Conservation (phyloP, 92 coral and sea anemone genomes). For the Porites divaricata region DNA sequence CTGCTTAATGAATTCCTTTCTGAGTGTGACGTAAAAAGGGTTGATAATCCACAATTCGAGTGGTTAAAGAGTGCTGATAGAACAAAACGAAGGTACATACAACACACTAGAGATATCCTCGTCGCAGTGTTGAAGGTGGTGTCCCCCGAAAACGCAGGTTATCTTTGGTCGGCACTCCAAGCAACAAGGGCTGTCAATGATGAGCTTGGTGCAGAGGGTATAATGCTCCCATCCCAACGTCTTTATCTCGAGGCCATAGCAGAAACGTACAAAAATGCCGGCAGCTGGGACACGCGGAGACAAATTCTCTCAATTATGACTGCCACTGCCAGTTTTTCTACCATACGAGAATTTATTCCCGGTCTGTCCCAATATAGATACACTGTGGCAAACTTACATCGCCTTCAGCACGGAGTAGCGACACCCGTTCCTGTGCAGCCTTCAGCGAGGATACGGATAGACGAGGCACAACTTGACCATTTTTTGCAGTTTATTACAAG, state of each 20-base stretch:
- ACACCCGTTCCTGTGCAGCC: slow-evolving; percentile 47
- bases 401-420: slow-evolving; percentile 58
- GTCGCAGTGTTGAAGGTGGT: slow-evolving; percentile 49
- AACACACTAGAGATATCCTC: slow-evolving; percentile 42
- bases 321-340: slow-evolving; percentile 51
- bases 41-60: no score
- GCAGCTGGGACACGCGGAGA: slow-evolving; percentile 61
- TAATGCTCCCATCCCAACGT: slow-evolving; percentile 42
- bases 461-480: slow-evolving; percentile 59
- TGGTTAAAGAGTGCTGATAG: not conserved
- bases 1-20: no score
- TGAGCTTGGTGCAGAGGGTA: slow-evolving; percentile 49
- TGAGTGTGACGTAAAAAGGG: no score
- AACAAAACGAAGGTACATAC: slow-evolving; percentile 31
- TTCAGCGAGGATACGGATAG: slow-evolving; percentile 56
- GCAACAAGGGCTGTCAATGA: slow-evolving; percentile 38
- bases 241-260: slow-evolving; percentile 51
- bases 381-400: slow-evolving; percentile 63
- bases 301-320: slow-evolving; percentile 68
- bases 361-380: slow-evolving; percentile 52
- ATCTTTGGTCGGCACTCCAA: slow-evolving; percentile 47
- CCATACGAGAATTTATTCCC: slow-evolving; percentile 46
- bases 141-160: slow-evolving; percentile 50
- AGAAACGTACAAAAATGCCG: slow-evolving; percentile 54
- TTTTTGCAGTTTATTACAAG: slow-evolving; percentile 61